Evolutionary conservation across 1,140 invertebrate genomes (phyloP).

Genomic region (Frieseomelitta varia): DNA sequence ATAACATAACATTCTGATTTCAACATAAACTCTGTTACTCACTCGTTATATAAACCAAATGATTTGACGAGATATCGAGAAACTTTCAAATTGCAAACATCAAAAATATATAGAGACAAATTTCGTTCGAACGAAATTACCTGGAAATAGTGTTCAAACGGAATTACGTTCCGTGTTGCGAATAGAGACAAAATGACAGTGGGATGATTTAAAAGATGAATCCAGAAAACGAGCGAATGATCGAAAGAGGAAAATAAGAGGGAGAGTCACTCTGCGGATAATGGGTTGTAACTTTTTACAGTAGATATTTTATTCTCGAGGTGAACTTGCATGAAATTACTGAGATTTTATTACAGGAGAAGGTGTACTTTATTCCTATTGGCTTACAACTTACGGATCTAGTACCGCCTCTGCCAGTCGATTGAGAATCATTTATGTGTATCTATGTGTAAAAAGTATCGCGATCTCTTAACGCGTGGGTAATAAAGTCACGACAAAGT

Average conservation of each 20-base stretch:
- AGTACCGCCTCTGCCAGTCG: constrained; percentile 30
- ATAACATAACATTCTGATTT: neutral
- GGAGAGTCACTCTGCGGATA: neutral
- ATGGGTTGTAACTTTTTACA: constrained; percentile 5
- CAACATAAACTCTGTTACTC: constrained; percentile 32
- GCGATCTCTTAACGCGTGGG: constrained; percentile 14
- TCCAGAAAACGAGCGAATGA: no score
- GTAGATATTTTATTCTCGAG: neutral
- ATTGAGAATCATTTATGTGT: constrained; percentile 26
- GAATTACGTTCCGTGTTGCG: neutral
- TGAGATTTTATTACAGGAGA: neutral
- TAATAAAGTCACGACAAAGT: neutral
- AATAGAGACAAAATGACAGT: neutral
- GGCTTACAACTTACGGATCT: constrained; percentile 35
- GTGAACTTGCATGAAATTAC: constrained; percentile 8
- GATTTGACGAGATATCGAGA: neutral
- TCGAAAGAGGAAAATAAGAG: neutral
- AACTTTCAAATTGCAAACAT: neutral
- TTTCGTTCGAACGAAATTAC: neutral
- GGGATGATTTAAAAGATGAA: no score
- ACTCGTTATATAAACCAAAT: no score
- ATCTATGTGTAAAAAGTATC: neutral
- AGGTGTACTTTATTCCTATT: constrained; percentile 37
- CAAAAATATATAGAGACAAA: neutral
- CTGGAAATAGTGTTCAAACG: no score